Evolutionary conservation across 2,113 vertebrate genomes (phyloP).

Genomic region (Syngnathoides biaculeatus): DNA sequence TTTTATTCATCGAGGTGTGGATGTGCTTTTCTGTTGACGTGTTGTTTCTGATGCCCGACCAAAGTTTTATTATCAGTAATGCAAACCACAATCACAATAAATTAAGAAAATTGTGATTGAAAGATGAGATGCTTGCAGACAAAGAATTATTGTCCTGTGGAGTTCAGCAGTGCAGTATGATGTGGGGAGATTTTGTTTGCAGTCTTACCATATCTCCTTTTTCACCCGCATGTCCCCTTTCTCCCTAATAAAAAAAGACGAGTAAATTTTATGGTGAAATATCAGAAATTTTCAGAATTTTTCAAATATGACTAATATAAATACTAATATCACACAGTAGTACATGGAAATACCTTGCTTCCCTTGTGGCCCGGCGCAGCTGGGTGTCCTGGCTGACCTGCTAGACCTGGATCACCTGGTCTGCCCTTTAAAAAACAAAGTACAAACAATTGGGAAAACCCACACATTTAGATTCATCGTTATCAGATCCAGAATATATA

Average conservation of each 20-base stretch:
- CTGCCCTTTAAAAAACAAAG: slow-evolving; percentile 74
- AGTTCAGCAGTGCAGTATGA: background rate
- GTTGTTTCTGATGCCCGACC: background rate
- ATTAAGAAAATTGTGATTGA: background rate
- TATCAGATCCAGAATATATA: background rate
- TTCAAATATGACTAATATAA: too few species aligned
- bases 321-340: too few species aligned
- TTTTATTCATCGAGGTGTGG: background rate
- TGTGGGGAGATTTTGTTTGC: background rate
- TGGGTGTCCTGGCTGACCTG: slow-evolving; percentile 84
- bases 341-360: slow-evolving; percentile 75
- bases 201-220: slow-evolving; percentile 58
- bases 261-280: background rate
- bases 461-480: background rate
- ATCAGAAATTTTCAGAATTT: too few species aligned
- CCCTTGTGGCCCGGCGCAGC: slow-evolving; percentile 84
- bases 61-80: background rate
- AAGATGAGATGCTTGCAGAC: background rate
- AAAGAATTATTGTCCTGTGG: background rate
- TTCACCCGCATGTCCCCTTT: slow-evolving; percentile 63
- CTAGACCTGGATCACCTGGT: slow-evolving; percentile 73
- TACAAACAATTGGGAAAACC: slow-evolving; percentile 8
- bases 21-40: background rate
- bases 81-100: background rate
- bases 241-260: slow-evolving; percentile 54